Base-by-base conservation (phyloP, 1,140 invertebrate species). In the Aphidius ervi region DNA sequence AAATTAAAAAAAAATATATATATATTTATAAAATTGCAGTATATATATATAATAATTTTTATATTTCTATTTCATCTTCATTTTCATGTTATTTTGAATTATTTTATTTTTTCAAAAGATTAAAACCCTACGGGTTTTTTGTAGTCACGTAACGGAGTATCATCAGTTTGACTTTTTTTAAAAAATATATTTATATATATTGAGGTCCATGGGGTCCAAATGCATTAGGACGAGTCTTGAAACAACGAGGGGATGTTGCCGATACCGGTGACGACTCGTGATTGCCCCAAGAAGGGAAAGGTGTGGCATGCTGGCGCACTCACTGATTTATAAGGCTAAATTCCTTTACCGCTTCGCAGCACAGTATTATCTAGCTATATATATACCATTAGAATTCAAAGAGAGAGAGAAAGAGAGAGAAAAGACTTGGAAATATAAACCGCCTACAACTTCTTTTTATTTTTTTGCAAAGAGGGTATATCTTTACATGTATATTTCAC, bases 251-350 rank as follows among this genome's bases (percentile, higher is more conserved):
- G 64, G 64, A 65, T 65, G 64, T 65, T 65, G 64, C 61, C 59
- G 64, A 65, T 65, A 65, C 56, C 63, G 61, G 64, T 72, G 71
- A 77, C 72, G 71, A 73, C 72, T 66, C 67, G 75, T 77, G 75
- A 77, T 75, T 75, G 75, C 75, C 75, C 70, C 68, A 78, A 79
- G 78, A 80, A 78, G 77, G 77, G 77, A 80, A 80, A 80, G 78
- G 78, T 79, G 78, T 79, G 78, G 77, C 75, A 65, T 46, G 59
- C 56, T 64, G 62, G 69, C 64, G 63, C 70, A 76, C 73, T 79
- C 78, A 73, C 75, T 80, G 78, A 80, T 80, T 80, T 80, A 80
- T 80, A 79, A 78, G 74, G 73, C 74, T 74, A 74, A 76, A 74
- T 75, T 76, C 74, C 71, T 73, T 70, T 59, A 60, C 64, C 56